phyloP scores from a whole-genome alignment of 2,888 invertebrate species.

The Bugula neritina region DNA sequence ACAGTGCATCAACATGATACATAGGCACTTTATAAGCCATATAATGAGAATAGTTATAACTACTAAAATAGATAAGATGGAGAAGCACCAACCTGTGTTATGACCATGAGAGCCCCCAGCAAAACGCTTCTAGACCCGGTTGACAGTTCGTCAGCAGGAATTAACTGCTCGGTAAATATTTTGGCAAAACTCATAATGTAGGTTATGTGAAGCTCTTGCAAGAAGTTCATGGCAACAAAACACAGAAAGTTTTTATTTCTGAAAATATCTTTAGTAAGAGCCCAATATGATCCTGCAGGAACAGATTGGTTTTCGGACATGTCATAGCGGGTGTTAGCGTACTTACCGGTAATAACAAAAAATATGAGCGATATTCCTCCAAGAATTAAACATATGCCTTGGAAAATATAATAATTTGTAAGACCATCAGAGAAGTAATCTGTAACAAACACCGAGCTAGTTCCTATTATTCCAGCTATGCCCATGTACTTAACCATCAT shows the following conservation, averaged over 20 bases:
- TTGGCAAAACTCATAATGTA: slow-evolving; percentile 40
- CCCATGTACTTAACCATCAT: slow-evolving; percentile 47
- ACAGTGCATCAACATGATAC: too few species aligned
- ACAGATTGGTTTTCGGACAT: background rate
- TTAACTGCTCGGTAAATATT: slow-evolving; percentile 41
- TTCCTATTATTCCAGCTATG: slow-evolving; percentile 38
- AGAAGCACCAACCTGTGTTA: slow-evolving; percentile 35
- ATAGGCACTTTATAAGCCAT: too few species aligned
- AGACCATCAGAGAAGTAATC: slow-evolving; percentile 44
- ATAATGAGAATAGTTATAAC: too few species aligned
- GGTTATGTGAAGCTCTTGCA: slow-evolving; percentile 39
- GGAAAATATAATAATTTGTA: slow-evolving; percentile 45
- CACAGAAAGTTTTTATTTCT: slow-evolving; percentile 38
- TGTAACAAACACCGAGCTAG: slow-evolving; percentile 37
- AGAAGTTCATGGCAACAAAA: slow-evolving; percentile 46
- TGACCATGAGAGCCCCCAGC: slow-evolving; percentile 37
- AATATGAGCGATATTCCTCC: slow-evolving; percentile 38
- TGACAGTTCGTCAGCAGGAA: slow-evolving; percentile 36
- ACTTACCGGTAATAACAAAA: slow-evolving; percentile 40
- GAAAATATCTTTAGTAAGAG: slow-evolving; percentile 39
- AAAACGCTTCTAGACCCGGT: slow-evolving; percentile 36
- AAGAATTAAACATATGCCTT: slow-evolving; percentile 39
- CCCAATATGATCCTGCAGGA: slow-evolving; percentile 32
- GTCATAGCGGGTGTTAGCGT: slow-evolving; percentile 42
- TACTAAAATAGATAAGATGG: too few species aligned